A percentile compares a stretch with the other conserved stretches of the same genome.
Conservation (phyloP, 2,797 vertebrate genomes). For the Heliangelus exortis region DNA sequence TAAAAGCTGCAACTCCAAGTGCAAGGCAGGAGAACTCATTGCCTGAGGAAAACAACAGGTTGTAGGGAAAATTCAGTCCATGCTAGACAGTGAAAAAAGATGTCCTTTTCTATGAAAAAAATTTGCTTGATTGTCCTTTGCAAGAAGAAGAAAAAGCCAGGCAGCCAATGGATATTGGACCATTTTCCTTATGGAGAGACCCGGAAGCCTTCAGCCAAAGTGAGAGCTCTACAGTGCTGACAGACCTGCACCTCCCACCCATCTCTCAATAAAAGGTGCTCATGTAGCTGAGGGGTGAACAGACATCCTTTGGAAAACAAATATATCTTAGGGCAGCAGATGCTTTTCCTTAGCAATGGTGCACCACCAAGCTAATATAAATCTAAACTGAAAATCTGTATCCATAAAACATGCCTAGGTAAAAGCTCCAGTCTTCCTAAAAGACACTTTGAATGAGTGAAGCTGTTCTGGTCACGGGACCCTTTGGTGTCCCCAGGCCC, state of each 20-base stretch:
- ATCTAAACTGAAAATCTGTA: background rate
- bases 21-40: background rate
- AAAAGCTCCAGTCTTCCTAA: background rate
- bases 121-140: background rate
- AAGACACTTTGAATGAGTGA: background rate
- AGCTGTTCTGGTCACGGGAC: background rate
- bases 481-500: too few species aligned
- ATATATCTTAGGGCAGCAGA: accelerated
- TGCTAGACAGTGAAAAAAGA: background rate
- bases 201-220: background rate
- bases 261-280: background rate
- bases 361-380: background rate
- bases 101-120: background rate
- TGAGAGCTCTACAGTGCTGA: background rate
- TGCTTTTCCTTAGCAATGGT: background rate
- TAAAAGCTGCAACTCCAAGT: background rate
- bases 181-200: background rate
- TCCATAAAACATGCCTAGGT: background rate
- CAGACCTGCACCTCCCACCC: background rate
- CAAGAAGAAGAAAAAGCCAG: background rate
- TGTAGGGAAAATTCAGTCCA: background rate
- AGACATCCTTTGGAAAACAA: background rate
- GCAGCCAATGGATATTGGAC: background rate
- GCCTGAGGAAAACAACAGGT: background rate
- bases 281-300: background rate